Conservation (phyloP, 2,888 invertebrate species). For the Hartigia nigra region DNA sequence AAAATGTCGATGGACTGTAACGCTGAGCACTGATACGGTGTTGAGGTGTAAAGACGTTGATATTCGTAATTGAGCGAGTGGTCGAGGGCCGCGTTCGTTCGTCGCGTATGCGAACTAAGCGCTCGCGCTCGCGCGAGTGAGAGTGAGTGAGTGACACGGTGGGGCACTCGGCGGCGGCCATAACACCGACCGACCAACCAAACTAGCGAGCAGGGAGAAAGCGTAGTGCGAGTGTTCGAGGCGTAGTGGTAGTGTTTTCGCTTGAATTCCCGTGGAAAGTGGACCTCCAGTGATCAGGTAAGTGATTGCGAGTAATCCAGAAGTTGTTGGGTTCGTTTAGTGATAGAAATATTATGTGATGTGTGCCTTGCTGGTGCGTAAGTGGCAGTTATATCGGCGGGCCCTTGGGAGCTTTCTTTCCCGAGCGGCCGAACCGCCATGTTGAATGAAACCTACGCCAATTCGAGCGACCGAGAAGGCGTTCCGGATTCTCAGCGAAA, state of each 20-base stretch:
- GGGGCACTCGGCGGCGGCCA: constrained; percentile 57
- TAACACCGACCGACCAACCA: constrained; percentile 56
- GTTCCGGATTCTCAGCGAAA: constrained; percentile 39
- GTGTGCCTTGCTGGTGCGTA: constrained; percentile 39
- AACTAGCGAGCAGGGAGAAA: constrained; percentile 59
- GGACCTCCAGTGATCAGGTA: constrained; percentile 59
- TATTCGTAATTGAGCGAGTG: constrained; percentile 13
- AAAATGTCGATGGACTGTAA: constrained; percentile 64
- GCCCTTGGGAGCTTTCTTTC: constrained; percentile 64
- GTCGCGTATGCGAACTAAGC: constrained; percentile 48
- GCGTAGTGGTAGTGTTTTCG: constrained; percentile 62
- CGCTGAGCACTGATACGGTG: constrained; percentile 65
- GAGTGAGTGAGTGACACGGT: constrained; percentile 51
- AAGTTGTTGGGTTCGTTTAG: constrained; percentile 32
- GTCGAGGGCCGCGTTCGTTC: constrained; percentile 11
- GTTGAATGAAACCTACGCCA: constrained; percentile 65
- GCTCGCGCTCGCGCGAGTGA: constrained; percentile 50
- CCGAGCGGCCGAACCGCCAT: constrained; percentile 67
- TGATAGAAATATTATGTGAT: constrained; percentile 42
- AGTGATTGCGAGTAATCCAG: constrained; percentile 45
- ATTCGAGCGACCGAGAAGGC: constrained; percentile 55
- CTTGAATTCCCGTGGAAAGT: constrained; percentile 55
- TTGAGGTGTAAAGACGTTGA: constrained; percentile 28
- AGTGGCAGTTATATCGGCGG: constrained; percentile 45
- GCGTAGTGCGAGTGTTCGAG: constrained; percentile 57